These are phyloP conservation scores for Electrophaes corylata DNA, from an alignment of 2,888 invertebrate species.

Conservation along the genomic window DNA sequence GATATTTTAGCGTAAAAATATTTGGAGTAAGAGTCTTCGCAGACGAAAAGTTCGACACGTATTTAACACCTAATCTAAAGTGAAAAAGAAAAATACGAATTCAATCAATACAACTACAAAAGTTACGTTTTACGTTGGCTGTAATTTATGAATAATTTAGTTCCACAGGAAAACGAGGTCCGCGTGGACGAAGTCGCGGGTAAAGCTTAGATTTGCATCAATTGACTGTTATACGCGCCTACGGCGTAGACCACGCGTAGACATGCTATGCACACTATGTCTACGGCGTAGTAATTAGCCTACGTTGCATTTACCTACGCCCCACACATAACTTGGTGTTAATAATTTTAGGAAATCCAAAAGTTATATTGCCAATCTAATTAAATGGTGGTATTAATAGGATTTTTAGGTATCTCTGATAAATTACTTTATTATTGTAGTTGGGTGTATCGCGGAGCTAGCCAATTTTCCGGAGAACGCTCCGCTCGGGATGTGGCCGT, in stretches of 20 bases:
- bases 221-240: background rate
- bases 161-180: too few relatives aligned
- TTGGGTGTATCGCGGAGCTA: constrained; percentile 47
- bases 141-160: too few relatives aligned
- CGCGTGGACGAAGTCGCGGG: too few relatives aligned
- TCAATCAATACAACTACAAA: too few relatives aligned
- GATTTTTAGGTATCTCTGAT: constrained; percentile 22
- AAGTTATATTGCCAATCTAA: constrained; percentile 5
- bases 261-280: background rate
- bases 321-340: too few relatives aligned
- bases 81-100: too few relatives aligned
- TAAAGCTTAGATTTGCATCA: background rate
- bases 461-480: constrained; percentile 79
- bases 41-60: background rate
- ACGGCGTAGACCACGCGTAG: background rate
- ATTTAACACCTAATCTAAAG: too few relatives aligned
- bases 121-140: too few relatives aligned
- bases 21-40: constrained; percentile 6
- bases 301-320: background rate
- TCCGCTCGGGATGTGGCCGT: constrained; percentile 47
- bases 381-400: constrained; percentile 29
- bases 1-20: constrained; percentile 21
- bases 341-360: too few relatives aligned
- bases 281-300: background rate
- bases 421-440: constrained; percentile 33